Evolutionary conservation across 2,797 vertebrate genomes (phyloP).

Genomic region (Myotis myotis): DNA sequence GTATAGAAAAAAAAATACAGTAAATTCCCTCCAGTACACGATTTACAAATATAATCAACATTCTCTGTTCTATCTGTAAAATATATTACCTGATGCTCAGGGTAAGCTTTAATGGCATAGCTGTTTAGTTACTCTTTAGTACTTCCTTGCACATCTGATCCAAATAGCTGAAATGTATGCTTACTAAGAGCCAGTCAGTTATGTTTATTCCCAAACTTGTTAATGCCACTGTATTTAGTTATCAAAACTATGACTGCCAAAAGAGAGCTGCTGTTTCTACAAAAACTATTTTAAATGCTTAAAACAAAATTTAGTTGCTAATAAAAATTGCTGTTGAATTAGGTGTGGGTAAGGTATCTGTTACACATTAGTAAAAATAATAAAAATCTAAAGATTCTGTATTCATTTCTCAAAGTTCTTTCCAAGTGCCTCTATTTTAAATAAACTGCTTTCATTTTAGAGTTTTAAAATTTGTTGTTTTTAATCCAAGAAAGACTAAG

Average conservation of each 20-base stretch:
- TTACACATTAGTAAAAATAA: neutral
- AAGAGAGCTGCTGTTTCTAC: neutral
- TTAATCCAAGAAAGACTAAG: constrained; percentile 1
- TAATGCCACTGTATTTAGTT: neutral
- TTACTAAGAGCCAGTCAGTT: neutral
- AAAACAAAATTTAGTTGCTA: constrained; percentile 11
- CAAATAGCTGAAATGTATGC: neutral
- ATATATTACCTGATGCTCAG: neutral
- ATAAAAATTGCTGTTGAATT: constrained; percentile 12
- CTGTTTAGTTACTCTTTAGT: neutral
- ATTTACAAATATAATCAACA: neutral
- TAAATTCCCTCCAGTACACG: neutral
- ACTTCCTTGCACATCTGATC: neutral
- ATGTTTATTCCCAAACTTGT: neutral
- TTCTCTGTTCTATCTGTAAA: constrained; percentile 38
- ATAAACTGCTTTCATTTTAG: neutral
- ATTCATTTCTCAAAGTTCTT: constrained; percentile 4
- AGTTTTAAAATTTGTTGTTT: neutral
- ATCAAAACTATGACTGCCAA: neutral
- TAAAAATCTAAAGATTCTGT: neutral
- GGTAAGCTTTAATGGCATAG: constrained; percentile 2
- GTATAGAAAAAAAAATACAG: constrained; percentile 5
- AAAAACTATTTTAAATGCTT: constrained; percentile 46
- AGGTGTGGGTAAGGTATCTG: neutral
- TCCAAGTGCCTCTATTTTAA: neutral